Evolutionary conservation across 2,888 invertebrate species (phyloP).

Genomic region (Lysandra bellargus): DNA sequence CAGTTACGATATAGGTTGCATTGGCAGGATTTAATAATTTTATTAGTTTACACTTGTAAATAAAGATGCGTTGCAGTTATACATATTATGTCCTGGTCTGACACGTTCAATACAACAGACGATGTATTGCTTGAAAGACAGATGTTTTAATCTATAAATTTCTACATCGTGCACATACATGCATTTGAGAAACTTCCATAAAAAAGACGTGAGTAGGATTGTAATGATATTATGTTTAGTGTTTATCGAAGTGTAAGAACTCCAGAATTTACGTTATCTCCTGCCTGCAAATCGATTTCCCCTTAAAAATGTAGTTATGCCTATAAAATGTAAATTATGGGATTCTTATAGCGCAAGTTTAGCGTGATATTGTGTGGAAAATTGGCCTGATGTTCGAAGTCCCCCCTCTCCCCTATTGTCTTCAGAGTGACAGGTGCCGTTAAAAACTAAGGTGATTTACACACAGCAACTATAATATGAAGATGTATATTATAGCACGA

Average conservation of each 20-base stretch:
- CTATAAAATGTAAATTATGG: conserved; percentile 2
- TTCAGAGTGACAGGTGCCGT: background rate
- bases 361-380: conserved; percentile 18
- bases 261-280: background rate
- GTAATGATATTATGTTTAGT: background rate
- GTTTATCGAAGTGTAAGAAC: background rate
- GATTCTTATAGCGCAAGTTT: background rate
- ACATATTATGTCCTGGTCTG: too few species aligned
- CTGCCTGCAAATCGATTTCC: background rate
- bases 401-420: background rate
- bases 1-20: background rate
- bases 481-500: too few species aligned
- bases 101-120: too few species aligned
- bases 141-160: too few species aligned
- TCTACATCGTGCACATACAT: too few species aligned
- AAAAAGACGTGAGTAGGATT: background rate
- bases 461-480: too few species aligned
- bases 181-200: too few species aligned
- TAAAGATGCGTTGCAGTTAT: too few species aligned
- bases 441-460: too few species aligned
- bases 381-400: conserved; percentile 11
- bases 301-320: background rate
- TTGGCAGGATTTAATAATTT: too few species aligned
- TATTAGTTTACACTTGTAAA: too few species aligned
- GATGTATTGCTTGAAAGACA: too few species aligned